Percentiles rank a stretch among this genome's conserved stretches.
Conservation (phyloP, 2,113 vertebrate genomes). For the Burhinus bistriatus region DNA sequence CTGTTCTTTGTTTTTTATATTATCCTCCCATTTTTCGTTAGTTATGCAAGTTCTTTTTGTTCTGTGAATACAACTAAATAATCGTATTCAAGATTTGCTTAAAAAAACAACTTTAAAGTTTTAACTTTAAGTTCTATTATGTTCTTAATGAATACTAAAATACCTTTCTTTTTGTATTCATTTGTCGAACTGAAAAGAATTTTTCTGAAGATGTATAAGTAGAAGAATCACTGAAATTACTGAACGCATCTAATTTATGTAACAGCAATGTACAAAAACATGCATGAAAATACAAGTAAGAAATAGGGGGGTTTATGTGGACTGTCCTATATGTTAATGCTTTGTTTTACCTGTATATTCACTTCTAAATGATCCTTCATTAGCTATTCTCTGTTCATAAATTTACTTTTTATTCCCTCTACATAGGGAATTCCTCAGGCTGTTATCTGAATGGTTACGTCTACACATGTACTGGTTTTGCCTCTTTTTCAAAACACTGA, state of each 20-base stretch:
- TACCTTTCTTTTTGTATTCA: background rate
- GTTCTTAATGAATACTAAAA: background rate
- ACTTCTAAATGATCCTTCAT: background rate
- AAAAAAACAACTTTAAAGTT: background rate
- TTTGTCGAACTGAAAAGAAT: background rate
- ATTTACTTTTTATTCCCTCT: background rate
- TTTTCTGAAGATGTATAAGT: background rate
- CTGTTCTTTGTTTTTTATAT: background rate
- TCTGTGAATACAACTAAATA: background rate
- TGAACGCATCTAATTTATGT: background rate
- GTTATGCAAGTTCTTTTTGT: background rate
- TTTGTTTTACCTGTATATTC: background rate
- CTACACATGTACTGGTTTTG: background rate
- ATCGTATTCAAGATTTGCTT: background rate
- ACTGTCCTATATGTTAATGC: background rate
- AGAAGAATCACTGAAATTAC: background rate
- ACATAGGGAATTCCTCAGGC: background rate
- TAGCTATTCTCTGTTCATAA: background rate
- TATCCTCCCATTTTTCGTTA: background rate
- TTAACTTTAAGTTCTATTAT: background rate
- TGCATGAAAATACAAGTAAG: background rate
- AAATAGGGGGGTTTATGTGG: background rate
- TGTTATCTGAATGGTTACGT: background rate
- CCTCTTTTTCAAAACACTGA: background rate
- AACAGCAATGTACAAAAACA: background rate